Evolutionary conservation across 1,140 invertebrate genomes (phyloP), one percentile per base, ranked within the genome.

Genomic region (Harlomillsia oculata): DNA sequence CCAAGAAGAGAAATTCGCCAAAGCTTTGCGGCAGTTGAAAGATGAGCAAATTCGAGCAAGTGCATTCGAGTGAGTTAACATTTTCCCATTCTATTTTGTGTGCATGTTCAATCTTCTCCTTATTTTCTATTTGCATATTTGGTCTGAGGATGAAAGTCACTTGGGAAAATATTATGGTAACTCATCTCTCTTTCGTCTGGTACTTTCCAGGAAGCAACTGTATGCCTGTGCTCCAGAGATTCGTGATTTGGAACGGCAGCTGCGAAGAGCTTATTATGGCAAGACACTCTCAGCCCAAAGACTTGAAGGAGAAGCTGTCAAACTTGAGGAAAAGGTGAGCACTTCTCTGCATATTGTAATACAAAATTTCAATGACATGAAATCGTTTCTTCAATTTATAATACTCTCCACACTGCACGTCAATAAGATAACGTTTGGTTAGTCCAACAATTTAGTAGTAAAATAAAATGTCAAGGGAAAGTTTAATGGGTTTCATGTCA

Each of bases 221-320:
- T 52, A 48, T 52, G 30, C 26, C n/a, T 62, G 60, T 46, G 46
- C 53, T 21, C 56, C 64, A 11, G 64, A 65, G 58, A 55, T 65
- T 8, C 34, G 58, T 28, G 57, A 65, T 4, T 25, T 65, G 39
- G 58, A 65, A 40, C 41, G 55, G 9, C 29, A 65, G 36, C 21
- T 65, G n/a, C 30, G 55, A 20, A 25, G 57, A 37, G 60, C 57
- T 29, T 65, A 65, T 20, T 65, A 60, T 59, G 64, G 53, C 9
- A 65, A 62, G 43, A 65, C 64, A 3, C 37, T 65, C 30, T 54
- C 57, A 43, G 64, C 64, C 40, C 64, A 65, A 40, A 53, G 64
- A 3, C 30, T 65, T 8, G 57, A 65, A 62, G 43, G 46, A 32
- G 64, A 65, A 29, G 53, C 57, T 5, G 25, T 48, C 9, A 53